Evolutionary conservation across 2,797 vertebrate genomes (phyloP).

Genomic region (Pseudomugil gertrudae): DNA sequence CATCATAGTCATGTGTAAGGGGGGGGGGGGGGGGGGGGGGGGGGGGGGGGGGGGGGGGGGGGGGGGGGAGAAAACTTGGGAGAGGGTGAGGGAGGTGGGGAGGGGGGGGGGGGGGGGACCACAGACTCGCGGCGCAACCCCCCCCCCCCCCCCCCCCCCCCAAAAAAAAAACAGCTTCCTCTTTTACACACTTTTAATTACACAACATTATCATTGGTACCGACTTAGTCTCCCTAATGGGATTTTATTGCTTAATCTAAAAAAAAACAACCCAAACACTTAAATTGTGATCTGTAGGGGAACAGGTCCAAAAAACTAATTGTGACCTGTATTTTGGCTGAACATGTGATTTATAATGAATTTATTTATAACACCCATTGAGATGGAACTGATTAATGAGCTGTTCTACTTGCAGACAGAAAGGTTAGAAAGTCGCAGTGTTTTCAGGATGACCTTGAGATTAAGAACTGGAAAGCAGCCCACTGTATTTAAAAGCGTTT

Average conservation of each 20-base stretch:
- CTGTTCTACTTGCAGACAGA: constrained; percentile 63
- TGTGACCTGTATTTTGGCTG: constrained; percentile 50
- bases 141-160: too few species aligned
- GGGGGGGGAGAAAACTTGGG: too few species aligned
- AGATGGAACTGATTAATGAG: constrained; percentile 72
- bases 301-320: constrained; percentile 3
- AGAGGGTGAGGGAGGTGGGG: too few species aligned
- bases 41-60: too few species aligned
- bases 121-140: too few species aligned
- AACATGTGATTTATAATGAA: constrained; percentile 62
- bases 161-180: not conserved
- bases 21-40: too few species aligned
- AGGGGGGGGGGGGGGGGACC: too few species aligned
- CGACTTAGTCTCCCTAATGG: not conserved
- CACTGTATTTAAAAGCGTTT: constrained; percentile 14
- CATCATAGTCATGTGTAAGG: not conserved
- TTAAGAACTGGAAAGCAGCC: constrained; percentile 35
- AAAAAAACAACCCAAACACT: too few species aligned
- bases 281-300: not conserved
- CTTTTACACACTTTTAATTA: not conserved
- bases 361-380: constrained; percentile 65
- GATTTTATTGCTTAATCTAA: not conserved
- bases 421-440: constrained; percentile 53
- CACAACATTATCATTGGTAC: constrained; percentile 13
- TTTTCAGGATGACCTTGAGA: constrained; percentile 71